phyloP scores from a whole-genome alignment of 1,140 invertebrate genomes.

The Lamellibrachia luymesi region DNA sequence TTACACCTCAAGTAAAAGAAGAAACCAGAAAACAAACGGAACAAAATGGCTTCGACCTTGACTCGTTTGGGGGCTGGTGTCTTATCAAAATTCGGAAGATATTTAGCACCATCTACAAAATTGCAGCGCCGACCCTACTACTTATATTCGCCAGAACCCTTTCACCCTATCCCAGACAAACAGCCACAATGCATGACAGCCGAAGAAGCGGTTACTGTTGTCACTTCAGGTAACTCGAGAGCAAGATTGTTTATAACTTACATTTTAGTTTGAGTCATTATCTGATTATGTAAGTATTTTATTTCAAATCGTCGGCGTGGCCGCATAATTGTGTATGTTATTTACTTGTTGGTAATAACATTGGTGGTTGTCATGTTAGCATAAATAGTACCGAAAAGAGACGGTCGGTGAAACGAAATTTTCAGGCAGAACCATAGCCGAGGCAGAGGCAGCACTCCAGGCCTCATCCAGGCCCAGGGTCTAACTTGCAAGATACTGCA shows the following conservation, averaged over 20 bases:
- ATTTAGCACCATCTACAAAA: background rate
- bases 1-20: too few species aligned
- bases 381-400: too few species aligned
- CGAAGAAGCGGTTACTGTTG: conserved; percentile 43
- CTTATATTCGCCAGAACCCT: conserved; percentile 54
- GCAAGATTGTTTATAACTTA: background rate
- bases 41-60: conserved; percentile 4
- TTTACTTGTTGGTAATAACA: background rate
- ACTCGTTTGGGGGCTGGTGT: background rate
- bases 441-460: too few species aligned
- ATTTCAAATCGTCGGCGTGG: background rate
- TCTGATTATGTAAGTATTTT: background rate
- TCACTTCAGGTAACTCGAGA: conserved; percentile 19
- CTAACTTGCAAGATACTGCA: too few species aligned
- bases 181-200: conserved; percentile 52
- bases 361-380: background rate
- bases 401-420: too few species aligned
- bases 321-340: background rate
- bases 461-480: too few species aligned
- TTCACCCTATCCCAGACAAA: conserved; percentile 52
- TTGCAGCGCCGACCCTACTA: conserved; percentile 35
- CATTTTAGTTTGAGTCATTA: background rate
- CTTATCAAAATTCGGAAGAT: background rate
- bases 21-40: background rate
- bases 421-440: too few species aligned